Evolutionary conservation across 2,113 vertebrate genomes (phyloP).

Genomic region (Macrotis lagotis): DNA sequence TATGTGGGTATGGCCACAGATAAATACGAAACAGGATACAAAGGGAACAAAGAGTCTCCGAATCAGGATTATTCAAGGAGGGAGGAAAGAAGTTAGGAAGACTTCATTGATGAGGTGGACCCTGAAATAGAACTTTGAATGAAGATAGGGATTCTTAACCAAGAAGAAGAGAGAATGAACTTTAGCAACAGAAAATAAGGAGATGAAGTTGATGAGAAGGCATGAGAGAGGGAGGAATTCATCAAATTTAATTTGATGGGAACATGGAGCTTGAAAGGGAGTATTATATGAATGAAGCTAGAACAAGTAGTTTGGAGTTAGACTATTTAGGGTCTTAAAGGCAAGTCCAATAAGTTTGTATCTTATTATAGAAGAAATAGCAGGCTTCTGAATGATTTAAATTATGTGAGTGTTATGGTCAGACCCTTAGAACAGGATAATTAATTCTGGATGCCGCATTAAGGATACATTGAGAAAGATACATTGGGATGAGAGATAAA

Average conservation of each 20-base stretch:
- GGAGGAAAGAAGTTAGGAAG: neutral
- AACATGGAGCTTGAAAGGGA: neutral
- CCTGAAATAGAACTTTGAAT: neutral
- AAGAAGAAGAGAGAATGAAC: neutral
- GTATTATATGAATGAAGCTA: neutral
- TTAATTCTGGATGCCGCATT: no score
- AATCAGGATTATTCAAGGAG: neutral
- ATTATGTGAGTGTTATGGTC: no score
- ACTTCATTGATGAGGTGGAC: neutral
- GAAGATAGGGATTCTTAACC: neutral
- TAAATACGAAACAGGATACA: neutral
- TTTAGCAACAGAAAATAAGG: neutral
- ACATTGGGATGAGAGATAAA: no score
- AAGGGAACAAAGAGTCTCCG: neutral
- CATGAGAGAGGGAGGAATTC: neutral
- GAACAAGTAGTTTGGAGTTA: neutral
- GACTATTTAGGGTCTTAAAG: neutral
- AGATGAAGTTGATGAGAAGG: neutral
- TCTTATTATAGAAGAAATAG: neutral
- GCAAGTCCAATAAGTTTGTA: neutral
- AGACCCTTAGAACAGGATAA: no score
- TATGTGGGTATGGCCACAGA: neutral
- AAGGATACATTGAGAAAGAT: no score
- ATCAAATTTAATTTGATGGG: neutral
- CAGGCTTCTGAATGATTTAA: neutral